Conservation (phyloP, 2,888 invertebrate species). For the Chydorus sphaericus region DNA sequence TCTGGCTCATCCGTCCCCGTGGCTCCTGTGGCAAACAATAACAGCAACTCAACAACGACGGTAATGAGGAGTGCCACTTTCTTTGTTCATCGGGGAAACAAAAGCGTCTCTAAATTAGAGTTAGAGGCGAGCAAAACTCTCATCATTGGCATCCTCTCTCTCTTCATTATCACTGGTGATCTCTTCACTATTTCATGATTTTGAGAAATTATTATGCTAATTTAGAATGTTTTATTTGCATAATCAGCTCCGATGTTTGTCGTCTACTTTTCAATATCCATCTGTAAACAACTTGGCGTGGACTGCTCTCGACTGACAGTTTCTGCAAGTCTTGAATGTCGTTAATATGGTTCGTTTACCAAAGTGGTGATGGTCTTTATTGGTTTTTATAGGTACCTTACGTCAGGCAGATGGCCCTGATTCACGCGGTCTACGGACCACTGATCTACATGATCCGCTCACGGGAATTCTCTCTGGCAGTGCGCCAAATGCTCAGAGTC, state of each 20-base stretch:
- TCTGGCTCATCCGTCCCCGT: background rate
- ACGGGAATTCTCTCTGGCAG: background rate
- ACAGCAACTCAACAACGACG: background rate
- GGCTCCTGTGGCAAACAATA: no score
- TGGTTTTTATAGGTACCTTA: background rate
- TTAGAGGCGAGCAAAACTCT: background rate
- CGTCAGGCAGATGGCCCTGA: conserved; percentile 1
- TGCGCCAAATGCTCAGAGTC: background rate
- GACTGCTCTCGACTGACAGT: background rate
- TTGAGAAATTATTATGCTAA: background rate
- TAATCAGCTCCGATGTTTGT: background rate
- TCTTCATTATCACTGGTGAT: background rate
- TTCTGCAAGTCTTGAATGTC: background rate
- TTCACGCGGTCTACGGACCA: background rate
- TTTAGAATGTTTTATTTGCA: background rate
- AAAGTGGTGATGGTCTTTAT: no score
- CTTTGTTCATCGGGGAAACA: background rate
- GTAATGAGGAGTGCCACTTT: background rate
- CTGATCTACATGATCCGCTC: conserved; percentile 2
- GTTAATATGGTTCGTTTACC: no score
- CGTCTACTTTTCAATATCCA: background rate
- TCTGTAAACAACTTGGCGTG: background rate
- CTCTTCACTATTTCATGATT: no score
- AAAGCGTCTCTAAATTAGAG: background rate
- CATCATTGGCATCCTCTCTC: background rate